Evolutionary conservation across 2,888 invertebrate genomes (phyloP).

Genomic region (Noctua pronuba): DNA sequence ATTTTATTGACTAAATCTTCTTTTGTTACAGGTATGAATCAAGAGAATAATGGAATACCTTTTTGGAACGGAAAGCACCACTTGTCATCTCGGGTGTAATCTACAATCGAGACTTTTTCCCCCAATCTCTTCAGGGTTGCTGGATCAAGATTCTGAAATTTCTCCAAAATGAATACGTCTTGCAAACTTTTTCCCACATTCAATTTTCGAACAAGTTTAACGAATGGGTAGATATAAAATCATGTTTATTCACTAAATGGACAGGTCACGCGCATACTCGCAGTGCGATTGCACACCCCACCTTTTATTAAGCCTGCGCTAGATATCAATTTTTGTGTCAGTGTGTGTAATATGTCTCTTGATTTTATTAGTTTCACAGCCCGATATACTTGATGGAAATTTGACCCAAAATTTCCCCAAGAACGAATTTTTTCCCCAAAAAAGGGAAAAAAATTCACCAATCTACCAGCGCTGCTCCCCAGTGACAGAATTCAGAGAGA

Average conservation of each 20-base stretch:
- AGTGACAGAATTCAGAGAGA: slow-evolving; percentile 31
- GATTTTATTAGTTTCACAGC: neutral
- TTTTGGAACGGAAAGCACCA: slow-evolving; percentile 53
- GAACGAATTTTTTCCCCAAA: neutral
- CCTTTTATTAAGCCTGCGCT: neutral
- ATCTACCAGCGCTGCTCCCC: neutral
- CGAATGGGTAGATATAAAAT: neutral
- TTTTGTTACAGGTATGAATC: slow-evolving; percentile 62
- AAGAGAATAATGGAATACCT: slow-evolving; percentile 54
- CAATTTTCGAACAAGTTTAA: neutral
- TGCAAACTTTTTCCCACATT: neutral
- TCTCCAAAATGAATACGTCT: neutral
- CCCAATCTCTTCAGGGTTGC: neutral
- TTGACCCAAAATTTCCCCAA: neutral
- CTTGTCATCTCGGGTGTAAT: slow-evolving; percentile 61
- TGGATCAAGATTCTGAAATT: neutral
- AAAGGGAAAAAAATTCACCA: neutral
- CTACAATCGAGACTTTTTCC: slow-evolving; percentile 37
- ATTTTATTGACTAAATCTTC: slow-evolving; percentile 54
- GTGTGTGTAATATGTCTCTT: neutral
- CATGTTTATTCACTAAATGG: neutral
- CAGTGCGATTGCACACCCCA: neutral
- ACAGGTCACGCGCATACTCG: neutral
- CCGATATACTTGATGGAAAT: neutral
- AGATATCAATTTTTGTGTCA: neutral